A percentile compares a stretch with the other conserved stretches of the same genome.
Conservation (phyloP, 23 tunicate genomes). For the Phallusia fumigata region DNA sequence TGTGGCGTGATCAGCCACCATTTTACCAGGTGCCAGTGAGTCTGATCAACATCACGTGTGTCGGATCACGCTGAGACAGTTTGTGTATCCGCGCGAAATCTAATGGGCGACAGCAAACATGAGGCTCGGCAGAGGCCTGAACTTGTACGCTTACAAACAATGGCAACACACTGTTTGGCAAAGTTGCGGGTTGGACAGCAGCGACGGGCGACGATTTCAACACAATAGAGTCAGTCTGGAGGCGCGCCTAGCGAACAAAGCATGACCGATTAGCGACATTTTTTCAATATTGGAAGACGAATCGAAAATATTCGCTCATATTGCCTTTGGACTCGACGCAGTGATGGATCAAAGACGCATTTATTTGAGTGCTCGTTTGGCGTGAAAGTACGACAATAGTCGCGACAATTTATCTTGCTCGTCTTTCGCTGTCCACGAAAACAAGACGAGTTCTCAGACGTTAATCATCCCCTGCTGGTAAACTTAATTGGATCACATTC, state of each 20-base stretch:
- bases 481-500: constrained; percentile 10
- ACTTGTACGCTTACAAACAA: background rate
- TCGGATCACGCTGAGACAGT: background rate
- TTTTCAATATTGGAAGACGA: background rate
- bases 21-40: background rate
- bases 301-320: background rate
- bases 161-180: constrained; percentile 2
- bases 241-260: background rate
- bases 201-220: background rate
- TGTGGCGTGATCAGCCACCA: background rate
- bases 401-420: background rate
- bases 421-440: background rate
- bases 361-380: background rate
- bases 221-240: background rate
- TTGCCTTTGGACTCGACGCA: background rate
- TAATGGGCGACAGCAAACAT: background rate
- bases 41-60: background rate
- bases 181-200: background rate
- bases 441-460: background rate
- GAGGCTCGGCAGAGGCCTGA: background rate
- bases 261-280: background rate
- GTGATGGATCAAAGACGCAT: background rate
- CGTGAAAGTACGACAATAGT: background rate
- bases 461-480: constrained; percentile 8
- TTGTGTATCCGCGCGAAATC: too few relatives aligned